Evolutionary conservation across 1,140 invertebrate species (phyloP).

Genomic region (Bilobella aurantiaca): DNA sequence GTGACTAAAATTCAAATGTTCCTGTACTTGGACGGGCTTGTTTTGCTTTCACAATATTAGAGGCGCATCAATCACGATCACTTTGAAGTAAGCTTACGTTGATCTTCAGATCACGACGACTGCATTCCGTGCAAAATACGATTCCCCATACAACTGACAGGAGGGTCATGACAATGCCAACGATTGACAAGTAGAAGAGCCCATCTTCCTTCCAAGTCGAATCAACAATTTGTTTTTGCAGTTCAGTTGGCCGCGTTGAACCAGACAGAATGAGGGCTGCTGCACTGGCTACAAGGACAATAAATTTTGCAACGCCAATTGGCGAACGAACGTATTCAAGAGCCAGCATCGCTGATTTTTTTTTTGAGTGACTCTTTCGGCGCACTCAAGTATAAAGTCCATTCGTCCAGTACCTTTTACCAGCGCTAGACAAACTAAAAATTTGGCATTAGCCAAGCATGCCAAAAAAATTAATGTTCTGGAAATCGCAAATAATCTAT

Average conservation of each 20-base stretch:
- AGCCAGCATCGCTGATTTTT: background rate
- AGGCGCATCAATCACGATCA: background rate
- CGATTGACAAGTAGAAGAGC: background rate
- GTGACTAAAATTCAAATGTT: background rate
- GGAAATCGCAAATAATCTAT: too few relatives aligned
- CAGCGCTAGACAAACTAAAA: too few relatives aligned
- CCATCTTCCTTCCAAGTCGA: constrained; percentile 11
- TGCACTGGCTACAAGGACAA: background rate
- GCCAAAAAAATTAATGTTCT: too few relatives aligned
- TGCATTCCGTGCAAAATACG: background rate
- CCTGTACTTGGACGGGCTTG: background rate
- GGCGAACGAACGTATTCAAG: background rate
- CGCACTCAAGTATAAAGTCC: background rate
- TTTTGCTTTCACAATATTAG: background rate
- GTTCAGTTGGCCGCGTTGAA: background rate
- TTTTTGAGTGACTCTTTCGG: too few relatives aligned
- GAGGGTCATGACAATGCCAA: background rate
- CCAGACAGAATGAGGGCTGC: background rate
- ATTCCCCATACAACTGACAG: background rate
- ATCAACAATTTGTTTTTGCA: constrained; percentile 8
- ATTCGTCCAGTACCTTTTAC: too few relatives aligned
- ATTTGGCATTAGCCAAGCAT: too few relatives aligned
- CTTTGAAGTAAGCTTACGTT: background rate
- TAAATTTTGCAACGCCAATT: background rate
- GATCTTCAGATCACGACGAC: background rate